A percentile compares a stretch with the other conserved stretches of the same genome.
phyloP scores from a whole-genome alignment of 2,888 invertebrate species.

The Platycnemis pennipes region DNA sequence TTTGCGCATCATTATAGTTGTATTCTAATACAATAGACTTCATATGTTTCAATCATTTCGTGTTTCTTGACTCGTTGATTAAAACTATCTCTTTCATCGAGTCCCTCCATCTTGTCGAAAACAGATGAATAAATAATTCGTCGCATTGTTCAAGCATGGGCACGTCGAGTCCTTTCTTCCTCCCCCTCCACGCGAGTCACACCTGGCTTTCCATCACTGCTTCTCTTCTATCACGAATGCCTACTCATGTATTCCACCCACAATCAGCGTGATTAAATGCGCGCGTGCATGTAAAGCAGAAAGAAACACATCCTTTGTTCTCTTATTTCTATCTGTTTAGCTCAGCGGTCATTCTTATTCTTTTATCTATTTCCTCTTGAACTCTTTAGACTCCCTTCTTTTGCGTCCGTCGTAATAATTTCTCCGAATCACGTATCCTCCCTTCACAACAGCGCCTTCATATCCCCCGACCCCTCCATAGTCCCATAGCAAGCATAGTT shows the following conservation, averaged over 20 bases:
- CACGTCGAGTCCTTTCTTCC: neutral
- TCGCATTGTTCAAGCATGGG: constrained; percentile 4
- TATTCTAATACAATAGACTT: too few species aligned
- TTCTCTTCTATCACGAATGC: constrained; percentile 33
- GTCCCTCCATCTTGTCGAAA: neutral
- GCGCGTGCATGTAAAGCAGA: constrained; percentile 57
- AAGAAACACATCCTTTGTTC: constrained; percentile 31
- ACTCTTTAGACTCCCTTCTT: neutral
- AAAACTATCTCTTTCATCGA: too few species aligned
- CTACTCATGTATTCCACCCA: constrained; percentile 47
- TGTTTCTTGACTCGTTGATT: too few species aligned
- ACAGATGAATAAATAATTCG: neutral
- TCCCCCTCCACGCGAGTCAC: constrained; percentile 24
- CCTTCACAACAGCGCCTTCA: constrained; percentile 3
- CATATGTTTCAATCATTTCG: too few species aligned
- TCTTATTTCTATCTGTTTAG: neutral
- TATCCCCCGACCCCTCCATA: neutral
- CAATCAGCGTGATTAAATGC: constrained; percentile 61
- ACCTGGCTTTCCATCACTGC: constrained; percentile 37
- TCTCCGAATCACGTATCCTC: neutral
- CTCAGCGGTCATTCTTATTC: neutral
- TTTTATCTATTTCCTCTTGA: constrained; percentile 6
- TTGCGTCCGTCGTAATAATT: neutral
- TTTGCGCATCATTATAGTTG: too few species aligned
- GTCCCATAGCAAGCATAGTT: neutral